phyloP scores from a whole-genome alignment of 1,140 invertebrate genomes.

The Cydia pomonella region DNA sequence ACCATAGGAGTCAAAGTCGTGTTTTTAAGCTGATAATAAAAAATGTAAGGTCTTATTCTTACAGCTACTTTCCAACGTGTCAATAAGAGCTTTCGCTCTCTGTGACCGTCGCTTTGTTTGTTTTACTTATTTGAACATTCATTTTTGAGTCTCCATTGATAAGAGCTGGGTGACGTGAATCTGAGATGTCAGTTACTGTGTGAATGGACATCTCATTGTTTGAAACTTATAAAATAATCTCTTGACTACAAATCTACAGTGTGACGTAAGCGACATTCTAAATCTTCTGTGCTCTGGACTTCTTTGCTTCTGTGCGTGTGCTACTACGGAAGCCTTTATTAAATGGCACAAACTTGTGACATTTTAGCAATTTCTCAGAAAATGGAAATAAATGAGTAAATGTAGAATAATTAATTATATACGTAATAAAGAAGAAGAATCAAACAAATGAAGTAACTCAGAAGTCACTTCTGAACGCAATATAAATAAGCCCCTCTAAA shows the following conservation, averaged over 20 bases:
- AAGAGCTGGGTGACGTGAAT: constrained; percentile 37
- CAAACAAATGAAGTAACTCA: no score
- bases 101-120: constrained; percentile 67
- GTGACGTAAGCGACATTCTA: no score
- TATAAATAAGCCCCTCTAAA: no score
- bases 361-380: no score
- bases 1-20: constrained; percentile 36
- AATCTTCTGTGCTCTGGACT: no score
- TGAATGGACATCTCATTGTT: background rate
- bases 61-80: constrained; percentile 71
- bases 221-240: background rate
- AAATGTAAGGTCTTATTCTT: constrained; percentile 46
- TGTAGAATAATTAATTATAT: no score
- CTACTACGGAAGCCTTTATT: no score
- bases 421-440: no score
- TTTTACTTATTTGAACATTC: constrained; percentile 64
- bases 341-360: no score
- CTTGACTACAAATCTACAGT: background rate
- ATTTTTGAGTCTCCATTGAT: constrained; percentile 45
- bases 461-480: no score
- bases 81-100: constrained; percentile 77
- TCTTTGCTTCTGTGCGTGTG: no score
- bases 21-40: constrained; percentile 25
- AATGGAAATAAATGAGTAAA: no score
- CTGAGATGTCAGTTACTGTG: background rate